phyloP scores from a whole-genome alignment of 1,140 invertebrate species.

The Caenorhabditis brenneri region DNA sequence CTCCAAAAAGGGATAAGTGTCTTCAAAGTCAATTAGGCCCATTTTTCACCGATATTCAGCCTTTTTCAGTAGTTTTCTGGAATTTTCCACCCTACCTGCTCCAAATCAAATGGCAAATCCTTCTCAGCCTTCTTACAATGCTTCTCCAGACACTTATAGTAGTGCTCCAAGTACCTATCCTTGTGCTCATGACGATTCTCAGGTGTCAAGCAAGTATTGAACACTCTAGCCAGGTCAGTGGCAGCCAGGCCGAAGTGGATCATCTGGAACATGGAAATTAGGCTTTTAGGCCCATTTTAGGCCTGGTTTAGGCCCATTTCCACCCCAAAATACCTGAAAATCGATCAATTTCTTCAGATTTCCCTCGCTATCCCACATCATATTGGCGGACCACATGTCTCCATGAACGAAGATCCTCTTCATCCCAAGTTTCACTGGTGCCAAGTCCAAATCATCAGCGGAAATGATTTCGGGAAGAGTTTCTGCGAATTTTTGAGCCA shows the following conservation, averaged over 20 bases:
- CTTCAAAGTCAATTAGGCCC: too few species aligned
- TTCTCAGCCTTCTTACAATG: not conserved
- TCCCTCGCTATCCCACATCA: not conserved
- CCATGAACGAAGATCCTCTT: not conserved
- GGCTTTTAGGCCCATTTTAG: too few species aligned
- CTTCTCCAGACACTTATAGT: not conserved
- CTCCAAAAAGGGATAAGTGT: too few species aligned
- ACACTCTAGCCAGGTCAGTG: not conserved
- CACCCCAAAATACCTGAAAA: slow-evolving; percentile 7
- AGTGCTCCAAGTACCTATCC: not conserved
- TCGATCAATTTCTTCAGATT: slow-evolving; percentile 21
- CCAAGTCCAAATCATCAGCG: not conserved
- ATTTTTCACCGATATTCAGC: too few species aligned
- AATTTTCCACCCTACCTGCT: not conserved
- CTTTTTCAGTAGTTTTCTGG: too few species aligned
- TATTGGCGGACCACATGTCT: slow-evolving; percentile 21
- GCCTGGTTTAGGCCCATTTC: too few species aligned
- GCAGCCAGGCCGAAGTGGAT: slow-evolving; percentile 8
- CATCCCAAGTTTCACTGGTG: not conserved
- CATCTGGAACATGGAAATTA: slow-evolving; percentile 20
- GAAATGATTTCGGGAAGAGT: not conserved
- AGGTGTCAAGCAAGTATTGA: not conserved
- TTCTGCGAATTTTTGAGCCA: not conserved
- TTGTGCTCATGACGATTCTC: not conserved
- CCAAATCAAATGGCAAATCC: not conserved